Evolutionary conservation across 2,888 invertebrate species (phyloP), one percentile per base, ranked within the genome.

Genomic region (Myopa testacea): DNA sequence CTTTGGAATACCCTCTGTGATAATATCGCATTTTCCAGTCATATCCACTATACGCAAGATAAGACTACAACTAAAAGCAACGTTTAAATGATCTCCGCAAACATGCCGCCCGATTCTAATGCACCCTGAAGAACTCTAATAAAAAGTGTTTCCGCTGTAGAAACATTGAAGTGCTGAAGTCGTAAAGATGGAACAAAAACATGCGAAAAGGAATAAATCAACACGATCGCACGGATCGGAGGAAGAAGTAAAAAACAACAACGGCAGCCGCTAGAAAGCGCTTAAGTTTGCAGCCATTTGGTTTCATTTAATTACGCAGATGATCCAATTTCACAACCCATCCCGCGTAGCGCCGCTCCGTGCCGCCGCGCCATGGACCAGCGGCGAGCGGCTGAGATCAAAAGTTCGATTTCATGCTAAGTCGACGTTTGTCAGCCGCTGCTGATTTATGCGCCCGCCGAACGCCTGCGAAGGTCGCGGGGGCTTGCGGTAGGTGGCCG

Each of bases 401-500:
- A 86, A 86, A 83, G 83, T 86, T 84, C 85, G 86, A 86, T 86
- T 86, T 87, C 86, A 86, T 86, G 86, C 78, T 84, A 86, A 86
- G 86, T 87, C 85, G 84, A 84, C 84, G 84, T 87, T 85, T 87
- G 86, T 85, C 86, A 86, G 63, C 63, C 65, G 82, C 75, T 82
- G 82, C 75, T 82, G 75, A 75, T 75, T 75, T 79, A 78, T 79
- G 70, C 77, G 77, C 77, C 62, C 77, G 73, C 75, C 78, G 72
- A 78, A 81, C 81, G 83, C 84, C 83, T 85, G 84, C 83, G 85
- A 82, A 76, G 79, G 76, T 26, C 50, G 65, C 19, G 37, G 12
- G 19, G 12, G 69, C 69, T n/a, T 19, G 5, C 55, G 55, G 5
- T n/a, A 12, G 55, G n/a, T 16, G 55, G 5, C 55, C 4, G 5